phyloP scores from a whole-genome alignment of 2,113 vertebrate species.

The Acanthisitta chloris region DNA sequence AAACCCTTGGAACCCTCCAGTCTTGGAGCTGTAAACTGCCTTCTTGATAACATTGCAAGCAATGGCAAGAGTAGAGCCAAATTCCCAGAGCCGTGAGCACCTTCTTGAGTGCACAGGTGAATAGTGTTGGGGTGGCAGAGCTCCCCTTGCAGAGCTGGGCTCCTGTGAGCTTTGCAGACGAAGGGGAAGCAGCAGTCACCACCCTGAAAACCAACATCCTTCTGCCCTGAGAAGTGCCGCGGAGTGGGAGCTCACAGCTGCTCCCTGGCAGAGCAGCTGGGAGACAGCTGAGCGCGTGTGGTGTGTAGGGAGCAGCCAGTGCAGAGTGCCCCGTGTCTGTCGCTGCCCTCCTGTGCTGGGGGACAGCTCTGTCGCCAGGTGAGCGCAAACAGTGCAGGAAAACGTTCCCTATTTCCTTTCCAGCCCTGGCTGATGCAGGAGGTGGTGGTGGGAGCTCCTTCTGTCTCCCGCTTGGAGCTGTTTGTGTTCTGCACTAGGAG shows the following conservation, averaged over 20 bases:
- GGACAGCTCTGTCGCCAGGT: background rate
- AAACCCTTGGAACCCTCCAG: background rate
- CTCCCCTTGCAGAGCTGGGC: background rate
- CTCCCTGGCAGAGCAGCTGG: background rate
- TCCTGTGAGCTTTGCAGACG: background rate
- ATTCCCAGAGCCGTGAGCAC: background rate
- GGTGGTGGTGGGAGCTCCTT: background rate
- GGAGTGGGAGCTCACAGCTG: background rate
- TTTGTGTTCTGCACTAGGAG: background rate
- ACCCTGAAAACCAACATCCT: background rate
- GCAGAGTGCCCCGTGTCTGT: background rate
- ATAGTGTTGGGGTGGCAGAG: accelerated
- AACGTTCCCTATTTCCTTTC: accelerated
- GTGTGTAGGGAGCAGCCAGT: background rate
- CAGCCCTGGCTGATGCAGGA: background rate
- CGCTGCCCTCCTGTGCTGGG: background rate
- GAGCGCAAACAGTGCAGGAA: accelerated
- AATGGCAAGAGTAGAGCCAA: accelerated
- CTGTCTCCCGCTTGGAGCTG: background rate
- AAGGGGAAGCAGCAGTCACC: background rate
- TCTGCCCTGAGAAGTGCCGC: background rate
- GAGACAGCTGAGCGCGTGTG: too few relatives aligned
- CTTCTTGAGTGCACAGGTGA: accelerated
- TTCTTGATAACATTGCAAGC: background rate
- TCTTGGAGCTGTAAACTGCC: background rate